Conservation (phyloP, 2,113 vertebrate genomes). For the Calidris pugnax region DNA sequence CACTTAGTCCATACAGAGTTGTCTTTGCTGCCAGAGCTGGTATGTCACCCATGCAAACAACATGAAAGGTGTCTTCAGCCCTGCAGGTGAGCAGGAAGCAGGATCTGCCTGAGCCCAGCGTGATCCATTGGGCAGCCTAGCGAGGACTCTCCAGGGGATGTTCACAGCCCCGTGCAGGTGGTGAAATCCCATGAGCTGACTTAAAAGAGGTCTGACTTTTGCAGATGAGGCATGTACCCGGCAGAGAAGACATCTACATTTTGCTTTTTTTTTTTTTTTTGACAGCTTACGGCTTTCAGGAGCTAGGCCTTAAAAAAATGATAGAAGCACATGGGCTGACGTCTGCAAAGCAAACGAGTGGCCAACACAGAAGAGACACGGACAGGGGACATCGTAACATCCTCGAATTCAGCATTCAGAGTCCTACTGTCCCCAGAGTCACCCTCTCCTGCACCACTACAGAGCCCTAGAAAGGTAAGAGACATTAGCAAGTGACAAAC, state of each 20-base stretch:
- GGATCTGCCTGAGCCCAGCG: neutral
- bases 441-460: neutral
- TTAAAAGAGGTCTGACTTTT: neutral
- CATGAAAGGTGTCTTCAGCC: neutral
- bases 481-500: neutral
- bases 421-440: neutral
- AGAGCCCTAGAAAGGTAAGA: neutral
- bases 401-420: neutral
- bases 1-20: accelerated
- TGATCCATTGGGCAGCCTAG: accelerated
- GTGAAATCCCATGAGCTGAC: neutral
- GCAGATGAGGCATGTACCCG: neutral
- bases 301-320: neutral
- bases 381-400: neutral
- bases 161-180: accelerated
- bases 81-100: neutral
- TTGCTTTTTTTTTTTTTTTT: neutral
- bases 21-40: neutral
- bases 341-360: neutral
- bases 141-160: accelerated
- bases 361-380: accelerated
- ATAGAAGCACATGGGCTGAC: accelerated
- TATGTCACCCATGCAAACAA: accelerated
- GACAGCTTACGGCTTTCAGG: neutral
- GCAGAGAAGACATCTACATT: neutral